A percentile compares a stretch with the other conserved stretches of the same genome.
These are phyloP conservation scores for Pherbina coryleti DNA, from an alignment of 2,888 invertebrate genomes.

Conservation along the genomic window DNA sequence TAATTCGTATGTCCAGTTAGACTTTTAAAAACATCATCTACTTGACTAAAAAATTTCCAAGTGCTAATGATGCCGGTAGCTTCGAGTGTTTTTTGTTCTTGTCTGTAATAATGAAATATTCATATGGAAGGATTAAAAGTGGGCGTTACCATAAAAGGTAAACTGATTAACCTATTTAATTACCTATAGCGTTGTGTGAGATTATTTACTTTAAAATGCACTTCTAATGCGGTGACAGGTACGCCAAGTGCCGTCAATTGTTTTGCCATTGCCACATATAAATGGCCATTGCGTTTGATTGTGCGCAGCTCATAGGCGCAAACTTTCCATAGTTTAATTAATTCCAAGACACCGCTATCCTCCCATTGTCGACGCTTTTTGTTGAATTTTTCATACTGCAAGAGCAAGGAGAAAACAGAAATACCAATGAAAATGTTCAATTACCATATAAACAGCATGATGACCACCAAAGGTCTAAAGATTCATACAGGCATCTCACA, in stretches of 20 bases:
- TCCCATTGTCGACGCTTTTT: conserved; percentile 69
- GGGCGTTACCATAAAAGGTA: not conserved
- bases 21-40: conserved; percentile 69
- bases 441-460: conserved; percentile 1
- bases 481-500: conserved; percentile 66
- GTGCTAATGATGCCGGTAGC: conserved; percentile 68
- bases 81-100: conserved; percentile 68
- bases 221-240: conserved; percentile 67
- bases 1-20: conserved; percentile 66
- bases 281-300: conserved; percentile 68
- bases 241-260: conserved; percentile 68
- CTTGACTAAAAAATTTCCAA: conserved; percentile 68
- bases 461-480: conserved; percentile 24
- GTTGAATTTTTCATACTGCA: conserved; percentile 67
- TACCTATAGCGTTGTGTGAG: conserved; percentile 65
- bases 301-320: conserved; percentile 68
- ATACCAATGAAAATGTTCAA: not conserved
- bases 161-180: not conserved
- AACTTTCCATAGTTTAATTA: conserved; percentile 69
- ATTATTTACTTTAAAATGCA: conserved; percentile 68
- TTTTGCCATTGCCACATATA: conserved; percentile 69
- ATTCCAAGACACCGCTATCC: conserved; percentile 67
- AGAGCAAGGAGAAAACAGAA: conserved; percentile 4
- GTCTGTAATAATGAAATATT: conserved; percentile 47
- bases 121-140: not conserved